Evolutionary conservation across 2,113 vertebrate genomes (phyloP), one percentile per base, ranked within the genome.

Genomic region (Dipodomys merriami): DNA sequence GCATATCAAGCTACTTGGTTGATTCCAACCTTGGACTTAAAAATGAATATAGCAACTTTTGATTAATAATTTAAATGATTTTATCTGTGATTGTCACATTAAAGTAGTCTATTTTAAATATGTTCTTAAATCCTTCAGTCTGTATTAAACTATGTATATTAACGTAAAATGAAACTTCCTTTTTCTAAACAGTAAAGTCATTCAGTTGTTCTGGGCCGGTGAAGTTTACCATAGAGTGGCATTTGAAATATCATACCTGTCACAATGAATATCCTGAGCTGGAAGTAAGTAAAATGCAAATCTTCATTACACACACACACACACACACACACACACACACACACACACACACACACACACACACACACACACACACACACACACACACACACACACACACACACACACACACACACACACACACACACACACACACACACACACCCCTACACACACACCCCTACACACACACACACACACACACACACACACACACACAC

Each of bases 231-330:
- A 97, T 99, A 87, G 94, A 96, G 46, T 99, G 99, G 99, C 97
- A 97, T 96, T 97, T 99, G 93, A 98, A 98, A 92, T 98, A 98
- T 96, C 98, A 99, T 83, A 98, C 97, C 27, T 99, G 99, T 96
- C 98, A 98, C 97, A 99, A 98, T 95, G 97, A 98, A 10, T 98
- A 98, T 96, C 96, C 95, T 93, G 98, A 98, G 53, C 96, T 99
- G 92, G 98, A 99, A 12, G 99, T 99, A 97, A 99, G 98, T 98
- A 76, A 92, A 83, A 81, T 9, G 19, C 60, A 83, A 64, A 20
- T 87, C 30, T 81, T 84, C 49, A 80, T 68, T 49, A 25, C 35
- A 39, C 35, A 39, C 35, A 39, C 35, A 39, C 35, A 39, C 35
- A 39, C 39, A 6, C 39, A 39, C 39, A 39, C 39, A 39, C 39